Evolutionary conservation across 2,113 vertebrate species (phyloP).

Genomic region (Felis catus): DNA sequence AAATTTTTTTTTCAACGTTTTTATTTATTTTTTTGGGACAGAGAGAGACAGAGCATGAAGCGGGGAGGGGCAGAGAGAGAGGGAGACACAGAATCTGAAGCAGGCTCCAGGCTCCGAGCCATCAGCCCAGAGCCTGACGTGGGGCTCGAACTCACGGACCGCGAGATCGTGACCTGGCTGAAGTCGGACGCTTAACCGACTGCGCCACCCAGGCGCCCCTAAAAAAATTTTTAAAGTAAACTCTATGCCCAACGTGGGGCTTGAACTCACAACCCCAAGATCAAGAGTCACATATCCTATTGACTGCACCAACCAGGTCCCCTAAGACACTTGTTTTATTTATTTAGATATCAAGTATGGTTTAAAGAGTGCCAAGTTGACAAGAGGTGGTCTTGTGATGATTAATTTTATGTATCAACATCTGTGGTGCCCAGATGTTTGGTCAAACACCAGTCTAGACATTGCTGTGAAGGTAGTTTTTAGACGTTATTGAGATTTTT

Average conservation of each 20-base stretch:
- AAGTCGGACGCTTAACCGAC: too few relatives aligned
- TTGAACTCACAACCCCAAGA: not conserved
- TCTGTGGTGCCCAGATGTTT: not conserved
- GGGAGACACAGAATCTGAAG: too few relatives aligned
- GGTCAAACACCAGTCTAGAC: not conserved
- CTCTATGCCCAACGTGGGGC: not conserved
- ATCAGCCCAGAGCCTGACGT: too few relatives aligned
- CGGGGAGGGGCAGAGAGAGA: too few relatives aligned
- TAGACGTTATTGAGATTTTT: not conserved
- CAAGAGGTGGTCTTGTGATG: not conserved
- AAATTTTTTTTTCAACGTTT: too few relatives aligned
- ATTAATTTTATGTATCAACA: not conserved
- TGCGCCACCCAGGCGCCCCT: too few relatives aligned
- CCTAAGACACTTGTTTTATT: not conserved
- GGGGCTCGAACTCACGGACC: too few relatives aligned
- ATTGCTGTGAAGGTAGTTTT: not conserved
- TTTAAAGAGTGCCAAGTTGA: not conserved
- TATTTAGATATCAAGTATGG: not conserved
- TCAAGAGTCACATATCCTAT: not conserved
- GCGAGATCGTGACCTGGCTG: too few relatives aligned
- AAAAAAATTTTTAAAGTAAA: not conserved
- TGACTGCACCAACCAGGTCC: not conserved
- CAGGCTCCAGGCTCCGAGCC: too few relatives aligned
- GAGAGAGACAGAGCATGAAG: too few relatives aligned
- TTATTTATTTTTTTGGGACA: too few relatives aligned